Evolutionary conservation across 2,113 vertebrate species (phyloP), one percentile per base, ranked within the genome.

Genomic region (Dasyornis broadbenti): DNA sequence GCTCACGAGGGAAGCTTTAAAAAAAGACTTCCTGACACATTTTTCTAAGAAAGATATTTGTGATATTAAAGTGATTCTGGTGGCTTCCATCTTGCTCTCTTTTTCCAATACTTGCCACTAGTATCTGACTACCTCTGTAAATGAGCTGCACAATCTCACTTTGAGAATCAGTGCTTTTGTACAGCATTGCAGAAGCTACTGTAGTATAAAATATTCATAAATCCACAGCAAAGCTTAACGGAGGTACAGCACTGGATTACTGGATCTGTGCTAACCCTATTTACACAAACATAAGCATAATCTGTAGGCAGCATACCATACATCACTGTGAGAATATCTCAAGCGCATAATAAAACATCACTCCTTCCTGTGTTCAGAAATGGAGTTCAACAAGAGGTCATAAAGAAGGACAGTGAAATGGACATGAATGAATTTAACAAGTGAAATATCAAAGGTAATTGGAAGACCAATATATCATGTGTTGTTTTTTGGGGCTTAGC

Each of bases 201-300:
- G 18, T 30, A 54, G 60, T 13, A 42, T 35, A 86, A 92, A 94
- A 89, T 54, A 92, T 66, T 89, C 47, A 63, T 54, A 92, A 78
- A 86, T 86, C 81, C 65, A 91, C 35, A 95, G 31, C 23, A 81
- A 89, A 92, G 69, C 61, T 94, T 84, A 95, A 64, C 11, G 6
- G 60, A 87, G 35, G 64, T 37, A 75, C 39, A 89, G 69, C 8
- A 0, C 42, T 79, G 84, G 73, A 94, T 94, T 95, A 95, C 59
- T 89, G 80, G 64, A 91, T 86, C 92, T 79, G 8, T 75, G 73
- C 69, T 96, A 93, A 94, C 90, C 85, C 72, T 84, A 75, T 82
- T 92, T 92, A 93, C 40, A 28, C 57, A 90, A 91, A 82, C 56
- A 89, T 23, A 39, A 75, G n/a, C 44, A 54, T 91, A 84, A 95